Evolutionary conservation across 2,888 invertebrate genomes (phyloP).

Genomic region (Leucoptera coffeella): DNA sequence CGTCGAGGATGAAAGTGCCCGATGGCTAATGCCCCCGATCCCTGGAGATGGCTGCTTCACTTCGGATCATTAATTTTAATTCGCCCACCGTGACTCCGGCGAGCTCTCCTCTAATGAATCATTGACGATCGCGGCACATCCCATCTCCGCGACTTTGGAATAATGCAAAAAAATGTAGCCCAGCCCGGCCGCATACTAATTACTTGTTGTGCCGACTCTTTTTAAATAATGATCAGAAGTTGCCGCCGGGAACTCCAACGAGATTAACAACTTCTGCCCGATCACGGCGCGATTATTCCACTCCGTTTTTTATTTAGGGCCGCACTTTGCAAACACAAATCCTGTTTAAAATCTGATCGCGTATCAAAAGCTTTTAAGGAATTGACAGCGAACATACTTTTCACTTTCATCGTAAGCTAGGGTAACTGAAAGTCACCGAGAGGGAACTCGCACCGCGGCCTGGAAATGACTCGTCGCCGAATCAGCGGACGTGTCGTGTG

Average conservation of each 20-base stretch:
- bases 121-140: slow-evolving; percentile 41
- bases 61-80: slow-evolving; percentile 53
- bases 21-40: background rate
- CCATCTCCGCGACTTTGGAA: slow-evolving; percentile 26
- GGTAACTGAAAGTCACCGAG: too few species aligned
- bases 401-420: too few species aligned
- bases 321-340: too few species aligned
- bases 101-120: slow-evolving; percentile 35
- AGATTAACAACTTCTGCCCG: slow-evolving; percentile 44
- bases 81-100: slow-evolving; percentile 42
- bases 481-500: background rate
- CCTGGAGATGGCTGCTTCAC: too few species aligned
- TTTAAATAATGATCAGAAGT: slow-evolving; percentile 28
- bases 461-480: background rate
- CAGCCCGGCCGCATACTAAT: slow-evolving; percentile 46
- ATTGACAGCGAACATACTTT: too few species aligned
- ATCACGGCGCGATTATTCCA: slow-evolving; percentile 29
- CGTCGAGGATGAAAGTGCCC: background rate
- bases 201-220: slow-evolving; percentile 37
- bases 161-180: slow-evolving; percentile 50
- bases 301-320: slow-evolving; percentile 21
- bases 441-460: too few species aligned
- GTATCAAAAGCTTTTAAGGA: too few species aligned
- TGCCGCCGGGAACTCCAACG: slow-evolving; percentile 26
- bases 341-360: slow-evolving; percentile 7